Conservation (phyloP, 2,113 vertebrate genomes). For the Pheucticus melanocephalus region DNA sequence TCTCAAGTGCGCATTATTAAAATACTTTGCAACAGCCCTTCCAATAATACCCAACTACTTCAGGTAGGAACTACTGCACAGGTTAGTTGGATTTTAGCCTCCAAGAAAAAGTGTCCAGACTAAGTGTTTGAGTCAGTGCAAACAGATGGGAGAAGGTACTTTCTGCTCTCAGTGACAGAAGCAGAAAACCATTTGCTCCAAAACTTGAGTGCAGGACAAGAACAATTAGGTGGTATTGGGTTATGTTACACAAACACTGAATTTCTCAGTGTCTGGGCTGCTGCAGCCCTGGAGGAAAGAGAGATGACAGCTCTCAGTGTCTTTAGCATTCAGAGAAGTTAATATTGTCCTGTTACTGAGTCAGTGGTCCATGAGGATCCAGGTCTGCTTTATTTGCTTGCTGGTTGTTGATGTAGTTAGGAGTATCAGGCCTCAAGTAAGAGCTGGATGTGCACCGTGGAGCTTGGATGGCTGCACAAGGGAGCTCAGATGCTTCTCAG, state of each 20-base stretch:
- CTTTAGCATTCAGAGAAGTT: not conserved
- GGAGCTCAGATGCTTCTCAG: not conserved
- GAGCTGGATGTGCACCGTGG: fast-evolving
- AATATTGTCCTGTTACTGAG: not conserved
- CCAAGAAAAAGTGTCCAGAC: not conserved
- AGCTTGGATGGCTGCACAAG: not conserved
- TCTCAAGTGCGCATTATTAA: not conserved
- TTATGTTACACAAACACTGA: not conserved
- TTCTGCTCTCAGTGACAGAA: not conserved
- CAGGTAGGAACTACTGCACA: not conserved
- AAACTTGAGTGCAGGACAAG: not conserved
- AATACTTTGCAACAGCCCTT: not conserved
- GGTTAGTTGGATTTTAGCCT: not conserved
- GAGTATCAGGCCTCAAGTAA: not conserved
- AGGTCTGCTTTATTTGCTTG: not conserved
- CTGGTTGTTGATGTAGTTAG: not conserved
- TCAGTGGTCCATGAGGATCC: not conserved
- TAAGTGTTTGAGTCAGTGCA: not conserved
- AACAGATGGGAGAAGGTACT: not conserved
- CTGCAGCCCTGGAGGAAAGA: not conserved
- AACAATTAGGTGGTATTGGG: not conserved
- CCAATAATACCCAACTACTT: not conserved
- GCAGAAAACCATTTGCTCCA: not conserved
- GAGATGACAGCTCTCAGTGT: not conserved
- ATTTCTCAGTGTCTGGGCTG: not conserved